These are phyloP conservation scores for Cyanocitta stelleri DNA, from an alignment of 2,113 vertebrate species.

Conservation along the genomic window DNA sequence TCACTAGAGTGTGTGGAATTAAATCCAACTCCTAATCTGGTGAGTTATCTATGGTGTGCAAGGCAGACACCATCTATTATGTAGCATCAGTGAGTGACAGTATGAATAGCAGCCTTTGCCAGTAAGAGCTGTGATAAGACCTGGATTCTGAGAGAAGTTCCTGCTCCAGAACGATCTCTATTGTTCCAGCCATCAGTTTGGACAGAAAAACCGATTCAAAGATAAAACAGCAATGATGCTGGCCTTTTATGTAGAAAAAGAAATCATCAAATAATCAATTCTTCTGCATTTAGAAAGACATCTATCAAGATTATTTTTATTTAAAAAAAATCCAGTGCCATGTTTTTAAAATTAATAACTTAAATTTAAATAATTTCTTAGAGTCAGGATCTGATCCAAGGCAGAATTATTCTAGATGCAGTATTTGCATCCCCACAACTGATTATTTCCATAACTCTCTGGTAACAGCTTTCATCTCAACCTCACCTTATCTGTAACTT, in stretches of 20 bases:
- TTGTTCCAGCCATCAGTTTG: constrained; percentile 79
- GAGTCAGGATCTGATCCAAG: neutral
- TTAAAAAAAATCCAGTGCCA: neutral
- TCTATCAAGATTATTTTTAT: constrained; percentile 61
- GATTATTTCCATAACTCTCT: neutral
- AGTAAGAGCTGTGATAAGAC: constrained; percentile 75
- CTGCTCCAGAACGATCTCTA: constrained; percentile 64
- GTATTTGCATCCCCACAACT: neutral
- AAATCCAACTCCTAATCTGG: constrained; percentile 61
- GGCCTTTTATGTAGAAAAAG: constrained; percentile 49
- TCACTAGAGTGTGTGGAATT: constrained; percentile 53
- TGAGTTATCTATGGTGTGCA: constrained; percentile 83
- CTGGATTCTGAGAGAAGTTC: constrained; percentile 56
- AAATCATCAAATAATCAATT: constrained; percentile 58
- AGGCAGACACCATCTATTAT: constrained; percentile 78
- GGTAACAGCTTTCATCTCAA: neutral
- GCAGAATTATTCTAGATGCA: neutral
- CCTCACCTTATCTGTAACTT: neutral
- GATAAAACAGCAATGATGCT: constrained; percentile 74
- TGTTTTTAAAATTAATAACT: neutral
- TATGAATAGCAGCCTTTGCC: constrained; percentile 80
- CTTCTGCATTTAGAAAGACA: constrained; percentile 79
- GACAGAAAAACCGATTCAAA: constrained; percentile 72
- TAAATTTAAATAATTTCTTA: neutral
- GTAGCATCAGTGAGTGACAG: constrained; percentile 68